phyloP scores from a whole-genome alignment of 2,888 invertebrate species.

The Nasonia oneida region DNA sequence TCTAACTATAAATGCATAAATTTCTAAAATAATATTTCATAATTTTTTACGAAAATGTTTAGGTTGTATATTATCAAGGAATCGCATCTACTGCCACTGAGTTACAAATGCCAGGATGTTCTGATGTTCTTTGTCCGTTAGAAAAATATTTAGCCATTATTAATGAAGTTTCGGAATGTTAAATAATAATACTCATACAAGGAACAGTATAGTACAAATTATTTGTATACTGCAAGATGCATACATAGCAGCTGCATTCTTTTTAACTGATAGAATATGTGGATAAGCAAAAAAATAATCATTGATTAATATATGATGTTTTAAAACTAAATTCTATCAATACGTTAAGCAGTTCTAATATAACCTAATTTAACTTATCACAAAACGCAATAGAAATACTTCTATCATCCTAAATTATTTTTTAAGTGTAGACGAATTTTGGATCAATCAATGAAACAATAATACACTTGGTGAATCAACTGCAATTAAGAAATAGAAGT shows the following conservation, averaged over 20 bases:
- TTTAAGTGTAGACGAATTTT: no score
- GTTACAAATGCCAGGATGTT: conserved; percentile 80
- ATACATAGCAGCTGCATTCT: background rate
- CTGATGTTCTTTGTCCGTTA: conserved; percentile 79
- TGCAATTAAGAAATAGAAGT: conserved; percentile 64
- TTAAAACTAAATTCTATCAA: no score
- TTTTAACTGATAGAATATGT: no score
- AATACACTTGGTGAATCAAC: no score
- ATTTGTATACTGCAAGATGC: background rate
- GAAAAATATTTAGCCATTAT: conserved; percentile 79
- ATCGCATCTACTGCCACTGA: conserved; percentile 77
- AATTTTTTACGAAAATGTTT: background rate
- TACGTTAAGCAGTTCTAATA: no score
- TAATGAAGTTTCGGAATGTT: background rate
- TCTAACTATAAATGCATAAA: background rate
- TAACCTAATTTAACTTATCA: no score
- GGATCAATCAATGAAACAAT: no score
- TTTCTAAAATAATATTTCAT: background rate
- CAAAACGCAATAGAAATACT: no score
- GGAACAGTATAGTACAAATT: background rate
- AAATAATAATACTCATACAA: background rate
- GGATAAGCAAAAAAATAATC: no score
- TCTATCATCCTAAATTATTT: no score
- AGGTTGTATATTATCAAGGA: conserved; percentile 64
- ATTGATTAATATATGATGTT: no score